Percentiles rank a stretch among this genome's conserved stretches.
Evolutionary conservation across 1,140 invertebrate genomes (phyloP).

Genomic region (Penaeus indicus): DNA sequence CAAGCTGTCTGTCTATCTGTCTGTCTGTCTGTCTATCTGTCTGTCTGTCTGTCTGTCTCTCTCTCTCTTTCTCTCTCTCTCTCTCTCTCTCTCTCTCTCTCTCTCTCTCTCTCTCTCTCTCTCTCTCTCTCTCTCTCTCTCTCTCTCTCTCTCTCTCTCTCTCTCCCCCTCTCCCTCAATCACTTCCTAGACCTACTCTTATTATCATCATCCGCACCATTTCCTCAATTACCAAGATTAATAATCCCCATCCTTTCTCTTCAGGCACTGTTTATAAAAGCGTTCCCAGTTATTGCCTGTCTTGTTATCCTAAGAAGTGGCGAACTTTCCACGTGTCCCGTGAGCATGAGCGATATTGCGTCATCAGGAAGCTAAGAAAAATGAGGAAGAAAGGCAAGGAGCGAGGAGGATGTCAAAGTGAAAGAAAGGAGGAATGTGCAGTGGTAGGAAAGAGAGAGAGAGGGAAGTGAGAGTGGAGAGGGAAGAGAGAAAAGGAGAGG

Average conservation of each 20-base stretch:
- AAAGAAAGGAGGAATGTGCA: neutral
- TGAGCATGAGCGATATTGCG: too few species aligned
- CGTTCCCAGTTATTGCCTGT: too few species aligned
- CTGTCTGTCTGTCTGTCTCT: neutral
- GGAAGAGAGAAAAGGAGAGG: too few species aligned
- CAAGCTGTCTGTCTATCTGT: too few species aligned
- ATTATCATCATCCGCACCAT: neutral
- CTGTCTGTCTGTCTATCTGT: too few species aligned
- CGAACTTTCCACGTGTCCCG: too few species aligned
- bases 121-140: constrained; percentile 13
- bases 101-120: neutral
- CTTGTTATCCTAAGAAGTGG: too few species aligned
- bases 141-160: constrained; percentile 20
- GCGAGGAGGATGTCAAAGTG: neutral
- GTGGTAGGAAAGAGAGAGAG: neutral
- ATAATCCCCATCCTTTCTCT: too few species aligned
- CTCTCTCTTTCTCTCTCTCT: neutral
- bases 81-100: neutral
- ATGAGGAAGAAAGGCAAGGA: neutral
- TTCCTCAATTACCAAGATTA: too few species aligned
- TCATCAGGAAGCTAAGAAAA: neutral
- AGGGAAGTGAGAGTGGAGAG: neutral
- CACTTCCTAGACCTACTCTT: neutral
- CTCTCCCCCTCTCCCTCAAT: neutral
- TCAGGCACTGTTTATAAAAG: too few species aligned